Evolutionary conservation across 2,888 invertebrate genomes (phyloP), one percentile per base, ranked within the genome.

Genomic region (Netelia inedita): DNA sequence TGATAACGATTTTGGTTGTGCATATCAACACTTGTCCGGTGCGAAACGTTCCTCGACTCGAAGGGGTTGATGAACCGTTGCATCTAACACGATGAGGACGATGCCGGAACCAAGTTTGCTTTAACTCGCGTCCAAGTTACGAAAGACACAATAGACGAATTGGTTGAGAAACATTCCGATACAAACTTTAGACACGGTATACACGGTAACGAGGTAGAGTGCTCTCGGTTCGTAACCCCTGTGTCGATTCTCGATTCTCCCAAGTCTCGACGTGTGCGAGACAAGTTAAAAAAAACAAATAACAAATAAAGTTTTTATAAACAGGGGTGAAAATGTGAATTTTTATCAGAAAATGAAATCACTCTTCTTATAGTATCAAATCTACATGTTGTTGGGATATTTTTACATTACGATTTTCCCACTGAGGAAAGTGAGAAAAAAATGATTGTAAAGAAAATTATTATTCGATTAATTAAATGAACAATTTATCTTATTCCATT

Each of bases 51-150:
- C 28, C n/a, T 53, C 21, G 46, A 66, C 14, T 68, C 63, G 46
- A 63, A 28, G 35, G 53, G 69, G 79, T 68, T 63, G 68, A 68
- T 50, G 68, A 46, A 82, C 66, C 10, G 35, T 10, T 53, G 21
- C 9, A 9, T 41, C 46, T 43, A 23, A 63, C 41, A 35, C 23
- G 19, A 28, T 10, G 53, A 21, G 63, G 28, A 50, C 65, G 63
- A 5, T 68, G 46, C 35, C 41, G 55, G 35, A 14, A 14, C 16
- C 10, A 65, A 82, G 75, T 69, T 76, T 65, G n/a, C 14, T 28
- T 63, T 71, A 61, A 57, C 55, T 68, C 41, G n/a, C 41, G 23
- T 14, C 28, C 41, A 81, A 79, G 28, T 69, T 43, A n/a, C 19
- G 28, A 57, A 79, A 57, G 43, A 19, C 71, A 72, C 55, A 66